Percentiles rank a stretch among this genome's conserved stretches.
These are phyloP conservation scores for Drosophila bipectinata DNA, from an alignment of 1,140 invertebrate species.

Conservation along the genomic window DNA sequence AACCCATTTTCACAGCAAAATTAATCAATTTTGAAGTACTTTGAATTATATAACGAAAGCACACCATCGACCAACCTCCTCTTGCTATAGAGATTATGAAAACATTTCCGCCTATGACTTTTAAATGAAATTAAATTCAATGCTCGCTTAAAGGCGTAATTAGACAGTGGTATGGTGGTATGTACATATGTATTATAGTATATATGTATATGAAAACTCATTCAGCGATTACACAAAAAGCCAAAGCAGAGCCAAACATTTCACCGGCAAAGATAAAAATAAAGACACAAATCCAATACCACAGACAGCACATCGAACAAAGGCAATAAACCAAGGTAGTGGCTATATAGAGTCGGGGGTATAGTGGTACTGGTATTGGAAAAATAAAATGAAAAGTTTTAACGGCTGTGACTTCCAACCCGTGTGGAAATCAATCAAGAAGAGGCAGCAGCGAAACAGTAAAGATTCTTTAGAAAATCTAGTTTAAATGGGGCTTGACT, in stretches of 20 bases:
- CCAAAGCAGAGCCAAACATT: constrained; percentile 8
- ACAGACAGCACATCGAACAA: constrained; percentile 27
- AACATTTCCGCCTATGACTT: constrained; percentile 49
- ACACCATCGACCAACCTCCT: neutral
- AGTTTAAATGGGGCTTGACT: neutral
- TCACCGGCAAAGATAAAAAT: constrained; percentile 22
- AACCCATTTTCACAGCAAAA: constrained; percentile 8
- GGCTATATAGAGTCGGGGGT: neutral
- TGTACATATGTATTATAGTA: too few species aligned
- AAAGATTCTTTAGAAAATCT: neutral
- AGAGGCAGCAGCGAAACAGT: constrained; percentile 2
- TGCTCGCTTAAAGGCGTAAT: constrained; percentile 54
- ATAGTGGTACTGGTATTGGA: neutral
- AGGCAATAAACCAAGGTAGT: constrained; percentile 37
- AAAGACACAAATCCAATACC: constrained; percentile 16
- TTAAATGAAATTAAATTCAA: constrained; percentile 33
- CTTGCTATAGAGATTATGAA: constrained; percentile 26
- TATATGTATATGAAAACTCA: constrained; percentile 52
- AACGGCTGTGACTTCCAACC: constrained; percentile 15
- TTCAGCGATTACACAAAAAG: constrained; percentile 58
- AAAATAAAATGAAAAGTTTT: constrained; percentile 35
- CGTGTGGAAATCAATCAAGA: constrained; percentile 8
- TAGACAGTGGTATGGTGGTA: constrained; percentile 21
- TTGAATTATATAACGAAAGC: constrained; percentile 17
- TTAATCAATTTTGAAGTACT: constrained; percentile 32